Evolutionary conservation across 2,888 invertebrate genomes (phyloP).

Genomic region (Cephus sareptanus): DNA sequence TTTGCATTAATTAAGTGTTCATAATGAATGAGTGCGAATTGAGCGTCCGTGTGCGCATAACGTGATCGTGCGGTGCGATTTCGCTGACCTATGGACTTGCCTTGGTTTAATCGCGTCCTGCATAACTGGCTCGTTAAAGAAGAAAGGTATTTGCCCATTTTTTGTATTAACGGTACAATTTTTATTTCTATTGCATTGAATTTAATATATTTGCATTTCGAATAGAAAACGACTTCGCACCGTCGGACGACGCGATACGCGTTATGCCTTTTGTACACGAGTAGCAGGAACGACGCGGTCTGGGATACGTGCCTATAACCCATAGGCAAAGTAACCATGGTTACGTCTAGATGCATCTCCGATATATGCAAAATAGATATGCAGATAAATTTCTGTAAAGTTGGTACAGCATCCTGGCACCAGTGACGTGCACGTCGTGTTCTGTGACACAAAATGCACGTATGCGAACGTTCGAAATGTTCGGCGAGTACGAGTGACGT

Average conservation of each 20-base stretch:
- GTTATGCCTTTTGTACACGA: not conserved
- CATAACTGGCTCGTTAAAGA: too few species aligned
- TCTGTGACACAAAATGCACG: not conserved
- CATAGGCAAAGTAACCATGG: not conserved
- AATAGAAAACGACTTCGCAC: too few species aligned
- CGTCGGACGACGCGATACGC: slow-evolving; percentile 36
- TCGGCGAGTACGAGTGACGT: not conserved
- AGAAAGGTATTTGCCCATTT: too few species aligned
- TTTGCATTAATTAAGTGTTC: too few species aligned
- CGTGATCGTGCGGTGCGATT: too few species aligned
- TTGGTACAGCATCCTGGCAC: not conserved
- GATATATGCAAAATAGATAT: not conserved
- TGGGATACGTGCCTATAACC: not conserved
- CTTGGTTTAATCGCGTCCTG: too few species aligned
- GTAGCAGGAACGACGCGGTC: not conserved
- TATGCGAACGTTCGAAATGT: not conserved
- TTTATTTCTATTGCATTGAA: too few species aligned
- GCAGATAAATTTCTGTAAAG: not conserved
- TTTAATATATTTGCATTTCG: too few species aligned
- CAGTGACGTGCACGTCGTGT: not conserved
- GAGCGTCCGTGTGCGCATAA: too few species aligned
- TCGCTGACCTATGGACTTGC: too few species aligned
- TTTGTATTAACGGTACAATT: too few species aligned
- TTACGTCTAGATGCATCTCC: not conserved
- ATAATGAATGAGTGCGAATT: too few species aligned